A percentile compares a stretch with the other conserved stretches of the same genome.
phyloP scores from a whole-genome alignment of 2,113 vertebrate genomes.

The Labeo rohita region DNA sequence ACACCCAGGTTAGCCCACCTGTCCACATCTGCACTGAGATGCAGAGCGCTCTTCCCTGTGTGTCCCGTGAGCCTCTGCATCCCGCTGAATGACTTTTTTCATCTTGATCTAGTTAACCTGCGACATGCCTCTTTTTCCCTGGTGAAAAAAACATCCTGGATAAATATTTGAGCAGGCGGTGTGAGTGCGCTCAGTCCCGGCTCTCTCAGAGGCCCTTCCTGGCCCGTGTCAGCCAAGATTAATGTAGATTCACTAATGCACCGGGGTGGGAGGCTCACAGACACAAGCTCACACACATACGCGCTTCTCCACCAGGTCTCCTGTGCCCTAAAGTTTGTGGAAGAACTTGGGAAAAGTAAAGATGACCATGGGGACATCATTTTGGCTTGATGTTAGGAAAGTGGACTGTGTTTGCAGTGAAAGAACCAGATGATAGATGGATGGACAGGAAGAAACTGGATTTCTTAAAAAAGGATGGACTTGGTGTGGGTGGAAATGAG shows the following conservation, averaged over 20 bases:
- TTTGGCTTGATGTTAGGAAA: neutral
- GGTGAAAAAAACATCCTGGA: slow-evolving; percentile 65
- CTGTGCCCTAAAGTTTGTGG: slow-evolving; percentile 4
- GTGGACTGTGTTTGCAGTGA: neutral
- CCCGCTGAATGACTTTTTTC: slow-evolving; percentile 57
- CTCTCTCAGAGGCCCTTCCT: slow-evolving; percentile 54
- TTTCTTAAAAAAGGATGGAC: slow-evolving; percentile 24
- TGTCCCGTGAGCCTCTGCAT: slow-evolving; percentile 26
- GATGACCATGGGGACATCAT: slow-evolving; percentile 9
- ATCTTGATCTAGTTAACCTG: slow-evolving; percentile 64
- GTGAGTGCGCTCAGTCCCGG: slow-evolving; percentile 43
- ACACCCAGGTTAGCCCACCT: neutral
- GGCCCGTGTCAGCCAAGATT: slow-evolving; percentile 61
- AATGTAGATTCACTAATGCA: slow-evolving; percentile 60
- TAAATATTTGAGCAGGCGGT: slow-evolving; percentile 67
- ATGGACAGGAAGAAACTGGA: neutral
- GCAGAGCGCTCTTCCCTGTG: slow-evolving; percentile 60
- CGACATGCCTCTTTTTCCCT: slow-evolving; percentile 56
- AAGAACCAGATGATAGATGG: neutral
- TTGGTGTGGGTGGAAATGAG: slow-evolving; percentile 44
- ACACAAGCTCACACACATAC: slow-evolving; percentile 22
- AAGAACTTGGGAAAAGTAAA: slow-evolving; percentile 11
- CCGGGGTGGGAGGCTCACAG: slow-evolving; percentile 41
- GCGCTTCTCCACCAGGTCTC: neutral
- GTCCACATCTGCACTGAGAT: slow-evolving; percentile 26